These are phyloP conservation scores for Noctuana brunneofusca DNA, from an alignment of 2,888 invertebrate species.

Conservation along the genomic window DNA sequence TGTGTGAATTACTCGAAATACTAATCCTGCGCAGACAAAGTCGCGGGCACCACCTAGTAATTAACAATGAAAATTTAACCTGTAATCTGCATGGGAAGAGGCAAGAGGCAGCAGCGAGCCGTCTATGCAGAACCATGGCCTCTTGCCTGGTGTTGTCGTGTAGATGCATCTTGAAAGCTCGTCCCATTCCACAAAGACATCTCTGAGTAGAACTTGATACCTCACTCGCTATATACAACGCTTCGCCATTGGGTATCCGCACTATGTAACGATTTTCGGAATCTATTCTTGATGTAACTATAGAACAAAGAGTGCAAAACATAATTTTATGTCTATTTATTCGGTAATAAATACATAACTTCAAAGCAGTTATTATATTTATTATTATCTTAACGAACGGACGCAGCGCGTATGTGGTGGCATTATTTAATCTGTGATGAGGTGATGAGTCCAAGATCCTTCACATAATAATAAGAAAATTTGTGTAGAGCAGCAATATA, in stretches of 20 bases:
- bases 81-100: constrained; percentile 89
- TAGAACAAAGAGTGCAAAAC: constrained; percentile 38
- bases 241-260: constrained; percentile 87
- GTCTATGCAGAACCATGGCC: constrained; percentile 88
- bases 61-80: constrained; percentile 58
- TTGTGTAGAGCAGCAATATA: too few relatives aligned
- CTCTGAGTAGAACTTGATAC: constrained; percentile 84
- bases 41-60: too few relatives aligned
- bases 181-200: constrained; percentile 87
- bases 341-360: too few relatives aligned
- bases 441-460: too few relatives aligned
- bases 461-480: too few relatives aligned
- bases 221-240: constrained; percentile 89
- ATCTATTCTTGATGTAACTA: constrained; percentile 84
- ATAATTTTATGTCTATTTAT: too few relatives aligned
- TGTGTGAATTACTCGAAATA: too few relatives aligned
- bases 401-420: too few relatives aligned
- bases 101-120: constrained; percentile 87
- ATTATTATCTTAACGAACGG: too few relatives aligned
- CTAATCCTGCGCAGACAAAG: too few relatives aligned
- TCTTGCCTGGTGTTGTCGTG: constrained; percentile 93
- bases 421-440: too few relatives aligned
- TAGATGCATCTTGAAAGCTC: constrained; percentile 90
- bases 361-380: too few relatives aligned
- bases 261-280: constrained; percentile 89